A percentile compares a stretch with the other conserved stretches of the same genome.
These are phyloP conservation scores for Epinotia brunnichana DNA, from an alignment of 2,888 invertebrate genomes.

Conservation along the genomic window DNA sequence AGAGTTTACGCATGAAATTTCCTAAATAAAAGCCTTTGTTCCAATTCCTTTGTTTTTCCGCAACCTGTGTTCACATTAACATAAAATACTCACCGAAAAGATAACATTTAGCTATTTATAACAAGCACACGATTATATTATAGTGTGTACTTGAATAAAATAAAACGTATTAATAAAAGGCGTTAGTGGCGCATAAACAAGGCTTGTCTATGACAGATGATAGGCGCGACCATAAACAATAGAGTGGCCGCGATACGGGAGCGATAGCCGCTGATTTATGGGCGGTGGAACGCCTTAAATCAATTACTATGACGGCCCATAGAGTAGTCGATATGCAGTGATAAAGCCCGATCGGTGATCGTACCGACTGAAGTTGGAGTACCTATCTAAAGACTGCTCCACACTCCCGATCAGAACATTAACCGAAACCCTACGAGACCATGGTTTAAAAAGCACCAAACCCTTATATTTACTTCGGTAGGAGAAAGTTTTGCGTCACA, in stretches of 20 bases:
- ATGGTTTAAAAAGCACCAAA: too few relatives aligned
- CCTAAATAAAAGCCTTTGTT: constrained; percentile 29
- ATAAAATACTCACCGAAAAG: constrained; percentile 20
- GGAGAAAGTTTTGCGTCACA: too few relatives aligned
- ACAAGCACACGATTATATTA: constrained; percentile 32
- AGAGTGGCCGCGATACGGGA: constrained; percentile 64
- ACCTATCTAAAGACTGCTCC: neutral
- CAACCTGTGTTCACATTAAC: constrained; percentile 17
- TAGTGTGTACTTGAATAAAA: constrained; percentile 35
- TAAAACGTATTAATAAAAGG: constrained; percentile 45
- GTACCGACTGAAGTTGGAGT: constrained; percentile 4
- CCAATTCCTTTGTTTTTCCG: constrained; percentile 19
- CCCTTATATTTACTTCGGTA: neutral
- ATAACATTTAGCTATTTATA: constrained; percentile 39
- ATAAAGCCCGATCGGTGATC: constrained; percentile 28
- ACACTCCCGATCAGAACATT: neutral
- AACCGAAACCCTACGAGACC: neutral
- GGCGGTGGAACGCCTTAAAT: constrained; percentile 65
- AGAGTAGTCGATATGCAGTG: constrained; percentile 32
- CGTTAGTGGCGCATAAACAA: constrained; percentile 53
- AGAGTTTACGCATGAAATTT: constrained; percentile 36
- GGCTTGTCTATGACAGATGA: constrained; percentile 68
- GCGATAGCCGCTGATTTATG: constrained; percentile 75
- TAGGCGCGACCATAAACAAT: constrained; percentile 71
- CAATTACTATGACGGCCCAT: constrained; percentile 60